phyloP scores from a whole-genome alignment of 2,113 vertebrate genomes.

The Verasper variegatus region DNA sequence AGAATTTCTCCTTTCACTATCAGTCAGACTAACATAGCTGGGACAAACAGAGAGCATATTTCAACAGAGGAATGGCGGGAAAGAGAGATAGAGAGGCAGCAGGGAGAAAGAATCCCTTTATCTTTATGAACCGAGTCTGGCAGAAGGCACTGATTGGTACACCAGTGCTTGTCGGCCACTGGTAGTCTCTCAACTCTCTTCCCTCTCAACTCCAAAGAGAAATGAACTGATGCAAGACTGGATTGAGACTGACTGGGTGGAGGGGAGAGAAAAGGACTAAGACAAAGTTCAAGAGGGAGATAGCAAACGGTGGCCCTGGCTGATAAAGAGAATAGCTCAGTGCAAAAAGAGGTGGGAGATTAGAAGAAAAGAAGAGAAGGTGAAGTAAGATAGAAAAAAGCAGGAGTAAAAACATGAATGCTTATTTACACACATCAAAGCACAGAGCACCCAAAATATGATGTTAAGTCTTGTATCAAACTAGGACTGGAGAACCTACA shows the following conservation, averaged over 20 bases:
- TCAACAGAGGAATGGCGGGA: conserved; percentile 31
- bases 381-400: conserved; percentile 19
- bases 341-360: conserved; percentile 13
- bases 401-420: conserved; percentile 2
- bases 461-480: not conserved
- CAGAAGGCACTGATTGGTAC: conserved; percentile 73
- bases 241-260: conserved; percentile 63
- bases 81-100: conserved; percentile 34
- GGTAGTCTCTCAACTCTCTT: conserved; percentile 46
- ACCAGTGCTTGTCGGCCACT: conserved; percentile 48
- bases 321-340: conserved; percentile 38
- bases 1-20: conserved; percentile 51
- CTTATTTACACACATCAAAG: conserved; percentile 18
- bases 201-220: conserved; percentile 53
- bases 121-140: conserved; percentile 67
- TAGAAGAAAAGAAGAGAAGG: conserved; percentile 19
- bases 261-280: conserved; percentile 44
- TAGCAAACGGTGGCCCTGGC: conserved; percentile 31
- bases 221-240: conserved; percentile 72
- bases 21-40: conserved; percentile 44
- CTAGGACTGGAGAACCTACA: not conserved
- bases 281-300: conserved; percentile 49
- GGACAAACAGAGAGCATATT: conserved; percentile 49
- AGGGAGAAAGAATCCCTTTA: conserved; percentile 56
- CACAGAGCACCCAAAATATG: conserved; percentile 13